Conservation (phyloP, 2,113 vertebrate genomes). For the Erythrocercus mccallii region DNA sequence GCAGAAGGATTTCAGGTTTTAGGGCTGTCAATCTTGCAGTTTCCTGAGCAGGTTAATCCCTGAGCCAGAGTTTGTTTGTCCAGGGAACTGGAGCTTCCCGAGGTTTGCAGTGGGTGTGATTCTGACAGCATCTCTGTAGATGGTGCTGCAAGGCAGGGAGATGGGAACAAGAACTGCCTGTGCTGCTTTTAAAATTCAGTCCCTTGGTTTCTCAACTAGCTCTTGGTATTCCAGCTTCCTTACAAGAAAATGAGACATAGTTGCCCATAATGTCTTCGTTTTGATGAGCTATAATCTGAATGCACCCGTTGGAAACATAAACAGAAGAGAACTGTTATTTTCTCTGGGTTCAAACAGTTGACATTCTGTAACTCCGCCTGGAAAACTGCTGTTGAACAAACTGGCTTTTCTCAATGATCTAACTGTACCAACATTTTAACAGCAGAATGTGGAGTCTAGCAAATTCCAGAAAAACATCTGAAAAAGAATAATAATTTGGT, state of each 20-base stretch:
- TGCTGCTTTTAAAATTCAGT: neutral
- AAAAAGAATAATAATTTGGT: neutral
- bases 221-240: neutral
- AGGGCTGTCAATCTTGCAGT: neutral
- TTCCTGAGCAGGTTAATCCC: neutral
- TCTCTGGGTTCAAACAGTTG: neutral
- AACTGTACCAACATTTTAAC: neutral
- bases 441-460: neutral
- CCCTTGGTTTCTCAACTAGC: neutral
- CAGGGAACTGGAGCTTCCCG: neutral
- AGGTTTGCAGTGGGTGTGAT: neutral
- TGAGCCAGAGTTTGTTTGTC: neutral
- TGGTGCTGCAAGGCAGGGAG: slow-evolving; percentile 58
- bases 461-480: neutral
- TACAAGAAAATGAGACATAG: neutral
- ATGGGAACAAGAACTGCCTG: neutral
- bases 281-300: neutral
- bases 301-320: neutral
- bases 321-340: neutral
- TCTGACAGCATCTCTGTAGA: slow-evolving; percentile 29
- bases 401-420: neutral
- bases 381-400: neutral
- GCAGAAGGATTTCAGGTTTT: neutral
- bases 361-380: neutral
- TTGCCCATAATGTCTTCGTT: neutral